Evolutionary conservation across 2,113 vertebrate species (phyloP), one percentile per base, ranked within the genome.

Genomic region (Perca flavescens): DNA sequence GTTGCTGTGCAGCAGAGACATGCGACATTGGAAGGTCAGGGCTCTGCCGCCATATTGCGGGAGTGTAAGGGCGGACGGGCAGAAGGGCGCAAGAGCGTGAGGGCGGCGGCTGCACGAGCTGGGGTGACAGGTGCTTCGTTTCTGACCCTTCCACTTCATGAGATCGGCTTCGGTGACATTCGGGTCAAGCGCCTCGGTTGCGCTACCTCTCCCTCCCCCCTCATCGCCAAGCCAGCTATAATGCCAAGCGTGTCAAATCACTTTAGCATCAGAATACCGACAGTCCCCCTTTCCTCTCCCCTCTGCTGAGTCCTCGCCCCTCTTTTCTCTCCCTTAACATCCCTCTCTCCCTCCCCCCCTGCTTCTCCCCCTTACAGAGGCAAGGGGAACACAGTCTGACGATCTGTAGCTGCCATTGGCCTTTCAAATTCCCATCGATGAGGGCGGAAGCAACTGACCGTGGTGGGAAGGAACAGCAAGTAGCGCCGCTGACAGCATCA

Each of bases 141-240:
- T 85, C 88, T 93, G 95, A 95, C 95, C 95, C 95, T 95, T 95
- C 94, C 91, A 89, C 94, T 96, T 95, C 93, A 94, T 94, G 92
- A 96, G 93, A 95, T 95, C 92, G 88, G 91, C 94, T 93, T 91
- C 90, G 82, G 91, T 95, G 95, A 95, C 94, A 95, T 96, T 96
- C 94, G 86, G 91, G 94, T 95, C 93, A 93, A 95, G 91, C 86
- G 86, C 84, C 84, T 25, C 60, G 25, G 91, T 87, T 93, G 86
- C 86, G 87, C 82, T 71, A 36, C 61, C 69, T 75, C 77, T 62
- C 93, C 85, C 89, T 78, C 66, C 21, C 65, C 65, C 81, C 63
- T 74, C 60, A 21, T 70, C 46, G 19, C 70, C 74, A 46, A 82
- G 80, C 80, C 31, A 1, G 70, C 82, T 93, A 92, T 90, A 64